Evolutionary conservation across 2,113 vertebrate genomes (phyloP).

Genomic region (Atlantisia rogersi): DNA sequence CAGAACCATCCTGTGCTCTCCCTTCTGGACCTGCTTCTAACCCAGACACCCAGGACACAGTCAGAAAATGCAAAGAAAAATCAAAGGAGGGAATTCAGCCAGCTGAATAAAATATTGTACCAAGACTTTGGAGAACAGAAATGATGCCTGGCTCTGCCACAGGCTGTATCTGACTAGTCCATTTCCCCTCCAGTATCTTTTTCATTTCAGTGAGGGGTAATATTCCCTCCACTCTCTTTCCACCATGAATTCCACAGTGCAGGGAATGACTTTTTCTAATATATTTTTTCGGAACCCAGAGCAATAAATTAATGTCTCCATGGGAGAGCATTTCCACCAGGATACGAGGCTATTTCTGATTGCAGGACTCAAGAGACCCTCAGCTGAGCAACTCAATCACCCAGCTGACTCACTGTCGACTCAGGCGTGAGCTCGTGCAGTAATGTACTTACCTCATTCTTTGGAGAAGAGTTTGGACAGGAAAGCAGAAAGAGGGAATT

Average conservation of each 20-base stretch:
- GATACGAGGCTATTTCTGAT: background rate
- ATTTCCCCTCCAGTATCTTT: background rate
- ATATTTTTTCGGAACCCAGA: background rate
- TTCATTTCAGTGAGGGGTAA: background rate
- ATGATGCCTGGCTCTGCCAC: background rate
- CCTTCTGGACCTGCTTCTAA: background rate
- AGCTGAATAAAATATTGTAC: background rate
- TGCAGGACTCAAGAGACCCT: background rate
- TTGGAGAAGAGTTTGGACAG: background rate
- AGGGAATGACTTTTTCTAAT: background rate
- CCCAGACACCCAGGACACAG: background rate
- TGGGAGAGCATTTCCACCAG: background rate
- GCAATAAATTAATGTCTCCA: background rate
- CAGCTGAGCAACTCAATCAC: background rate
- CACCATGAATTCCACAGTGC: background rate
- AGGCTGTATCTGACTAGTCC: background rate
- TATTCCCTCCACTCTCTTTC: background rate
- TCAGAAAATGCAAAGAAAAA: background rate
- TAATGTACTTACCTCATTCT: slow-evolving; percentile 31
- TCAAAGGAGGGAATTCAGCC: background rate
- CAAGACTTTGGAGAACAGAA: background rate
- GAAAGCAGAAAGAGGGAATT: background rate
- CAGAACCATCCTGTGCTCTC: accelerated
- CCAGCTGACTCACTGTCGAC: slow-evolving; percentile 2
- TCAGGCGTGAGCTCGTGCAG: background rate